Conservation (phyloP, 2,888 invertebrate genomes). For the Napeogenes sylphis region DNA sequence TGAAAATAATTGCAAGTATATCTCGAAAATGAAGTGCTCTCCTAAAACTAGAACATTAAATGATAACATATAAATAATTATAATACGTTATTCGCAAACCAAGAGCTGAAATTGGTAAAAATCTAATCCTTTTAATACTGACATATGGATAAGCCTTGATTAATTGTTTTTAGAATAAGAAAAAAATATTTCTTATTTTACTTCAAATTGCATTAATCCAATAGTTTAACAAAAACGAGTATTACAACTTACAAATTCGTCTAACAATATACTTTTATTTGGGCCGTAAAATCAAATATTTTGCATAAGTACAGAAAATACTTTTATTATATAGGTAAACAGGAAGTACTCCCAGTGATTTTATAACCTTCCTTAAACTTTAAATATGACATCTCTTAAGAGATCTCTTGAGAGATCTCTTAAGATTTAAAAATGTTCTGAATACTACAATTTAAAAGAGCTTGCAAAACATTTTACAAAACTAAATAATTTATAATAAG, state of each 20-base stretch:
- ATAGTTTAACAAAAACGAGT: not conserved
- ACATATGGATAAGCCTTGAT: not conserved
- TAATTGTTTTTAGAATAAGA: too few species aligned
- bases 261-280: not conserved
- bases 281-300: slow-evolving; percentile 13
- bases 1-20: too few species aligned
- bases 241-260: not conserved
- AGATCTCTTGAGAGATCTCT: too few species aligned
- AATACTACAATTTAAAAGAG: not conserved
- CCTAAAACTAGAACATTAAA: slow-evolving; percentile 4
- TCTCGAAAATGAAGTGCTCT: not conserved
- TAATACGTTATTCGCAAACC: slow-evolving; percentile 57
- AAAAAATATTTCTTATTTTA: too few species aligned
- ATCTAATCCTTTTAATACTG: not conserved
- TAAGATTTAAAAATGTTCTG: slow-evolving; percentile 16
- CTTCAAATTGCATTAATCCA: not conserved
- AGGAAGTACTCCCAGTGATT: slow-evolving; percentile 39
- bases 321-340: slow-evolving; percentile 44
- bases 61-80: slow-evolving; percentile 8
- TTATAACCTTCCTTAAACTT: not conserved
- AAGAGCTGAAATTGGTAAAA: slow-evolving; percentile 47
- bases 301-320: slow-evolving; percentile 45
- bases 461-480: slow-evolving; percentile 12
- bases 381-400: too few species aligned
- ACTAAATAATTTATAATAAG: slow-evolving; percentile 5